Evolutionary conservation across 2,797 vertebrate species (phyloP), one percentile per base, ranked within the genome.

Genomic region (Pseudochirops corinnae): DNA sequence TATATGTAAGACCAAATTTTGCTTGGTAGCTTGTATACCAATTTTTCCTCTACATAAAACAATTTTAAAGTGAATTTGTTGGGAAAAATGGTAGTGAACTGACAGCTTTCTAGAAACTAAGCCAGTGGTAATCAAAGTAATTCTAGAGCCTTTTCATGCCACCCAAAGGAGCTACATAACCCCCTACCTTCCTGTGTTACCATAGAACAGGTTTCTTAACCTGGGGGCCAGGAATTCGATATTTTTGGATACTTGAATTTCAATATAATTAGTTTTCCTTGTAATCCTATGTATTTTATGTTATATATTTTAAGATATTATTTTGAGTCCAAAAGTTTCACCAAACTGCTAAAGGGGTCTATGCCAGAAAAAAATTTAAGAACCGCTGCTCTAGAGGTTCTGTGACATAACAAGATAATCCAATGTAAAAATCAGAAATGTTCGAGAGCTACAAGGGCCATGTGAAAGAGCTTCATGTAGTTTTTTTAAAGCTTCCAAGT

Each of bases 71-170:
- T 67, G 50, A 11, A 91, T 18, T 92, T 93, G 29, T 29, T 67
- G 90, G 93, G 52, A 90, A 94, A 57, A 96, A 90, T 95, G 62
- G 62, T 10, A 52, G 16, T 56, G 74, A 67, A 62, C 55, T 53
- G 55, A 28, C 56, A 95, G 33, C 1, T 56, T 50, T 21, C 4
- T 53, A 60, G 92, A 62, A 9, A 82, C 92, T 53, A 39, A 29
- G 29, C 10, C 24, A 90, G 39, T 5, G n/a, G 46, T 60, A 53
- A n/a, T 24, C 56, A 94, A 29, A 93, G 52, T 60, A 93, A 33
- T 7, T 7, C 46, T 13, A 57, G 60, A 33, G 12, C 31, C 31
- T 31, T 62, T 14, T 3, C 60, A 14, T 62, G 13, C 60, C 33
- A 67, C 5, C 60, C 60, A n/a, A 67, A 67, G 33, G 60, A 67